Evolutionary conservation across 1,140 invertebrate species (phyloP).

Genomic region (Rhizoglyphus robini): DNA sequence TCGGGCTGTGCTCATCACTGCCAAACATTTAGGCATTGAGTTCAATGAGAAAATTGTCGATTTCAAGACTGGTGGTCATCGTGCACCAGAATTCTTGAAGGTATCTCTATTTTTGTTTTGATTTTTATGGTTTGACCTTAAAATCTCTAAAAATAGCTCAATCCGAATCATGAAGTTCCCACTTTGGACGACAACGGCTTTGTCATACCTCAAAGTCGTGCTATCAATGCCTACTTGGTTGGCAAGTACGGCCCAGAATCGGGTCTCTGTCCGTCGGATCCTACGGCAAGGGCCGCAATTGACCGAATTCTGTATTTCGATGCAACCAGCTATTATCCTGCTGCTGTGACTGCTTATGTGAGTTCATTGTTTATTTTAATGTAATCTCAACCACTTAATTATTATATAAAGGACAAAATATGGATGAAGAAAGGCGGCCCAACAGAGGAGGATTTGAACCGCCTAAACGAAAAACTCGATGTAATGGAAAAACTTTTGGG

Average conservation of each 20-base stretch:
- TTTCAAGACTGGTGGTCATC: background rate
- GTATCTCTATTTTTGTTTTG: no score
- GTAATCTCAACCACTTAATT: background rate
- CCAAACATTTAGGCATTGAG: background rate
- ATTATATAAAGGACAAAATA: background rate
- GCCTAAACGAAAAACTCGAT: background rate
- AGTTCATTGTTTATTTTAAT: background rate
- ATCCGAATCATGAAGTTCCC: constrained; percentile 52
- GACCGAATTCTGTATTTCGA: constrained; percentile 61
- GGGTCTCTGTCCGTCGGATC: constrained; percentile 51
- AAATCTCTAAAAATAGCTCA: no score
- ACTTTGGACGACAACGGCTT: constrained; percentile 50
- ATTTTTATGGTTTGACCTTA: no score
- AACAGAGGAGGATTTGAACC: background rate
- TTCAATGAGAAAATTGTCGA: constrained; percentile 3
- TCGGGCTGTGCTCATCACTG: background rate
- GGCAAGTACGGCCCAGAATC: constrained; percentile 45
- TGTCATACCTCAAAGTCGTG: constrained; percentile 42
- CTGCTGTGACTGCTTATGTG: constrained; percentile 6
- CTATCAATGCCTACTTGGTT: constrained; percentile 22
- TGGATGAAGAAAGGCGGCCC: background rate
- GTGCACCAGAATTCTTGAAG: constrained; percentile 23
- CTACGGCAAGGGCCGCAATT: constrained; percentile 49
- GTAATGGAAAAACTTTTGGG: background rate
- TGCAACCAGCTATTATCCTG: constrained; percentile 32